These are phyloP conservation scores for Drosophila nikananu DNA, from an alignment of 1,140 invertebrate species.

Conservation along the genomic window DNA sequence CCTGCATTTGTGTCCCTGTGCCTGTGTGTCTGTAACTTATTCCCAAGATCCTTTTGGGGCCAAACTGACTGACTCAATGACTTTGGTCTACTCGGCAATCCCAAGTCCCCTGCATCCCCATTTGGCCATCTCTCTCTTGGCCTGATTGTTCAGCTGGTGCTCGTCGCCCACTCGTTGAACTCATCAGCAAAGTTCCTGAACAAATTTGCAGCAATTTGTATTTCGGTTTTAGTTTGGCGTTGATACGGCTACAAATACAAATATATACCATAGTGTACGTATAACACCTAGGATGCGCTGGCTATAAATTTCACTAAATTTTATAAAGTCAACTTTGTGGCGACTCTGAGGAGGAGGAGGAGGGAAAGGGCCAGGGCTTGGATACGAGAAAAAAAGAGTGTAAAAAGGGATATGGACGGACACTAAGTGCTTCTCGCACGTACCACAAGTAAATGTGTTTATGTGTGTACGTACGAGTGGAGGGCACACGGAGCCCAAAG, in stretches of 20 bases:
- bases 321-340: slow-evolving; percentile 78
- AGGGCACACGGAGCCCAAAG: slow-evolving; percentile 73
- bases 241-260: slow-evolving; percentile 62
- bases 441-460: slow-evolving; percentile 78
- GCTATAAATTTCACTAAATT: slow-evolving; percentile 83
- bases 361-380: background rate
- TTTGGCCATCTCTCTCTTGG: slow-evolving; percentile 8
- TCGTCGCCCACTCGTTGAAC: slow-evolving; percentile 28
- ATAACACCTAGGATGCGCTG: slow-evolving; percentile 68
- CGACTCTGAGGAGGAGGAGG: background rate
- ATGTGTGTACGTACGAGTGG: slow-evolving; percentile 53
- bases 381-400: slow-evolving; percentile 1
- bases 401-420: slow-evolving; percentile 39
- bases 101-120: background rate
- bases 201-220: slow-evolving; percentile 82
- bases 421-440: slow-evolving; percentile 78
- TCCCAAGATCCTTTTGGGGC: slow-evolving; percentile 40
- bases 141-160: slow-evolving; percentile 43
- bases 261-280: slow-evolving; percentile 59
- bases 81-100: slow-evolving; percentile 18
- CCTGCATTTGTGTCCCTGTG: slow-evolving; percentile 2
- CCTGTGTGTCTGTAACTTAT: slow-evolving; percentile 28
- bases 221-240: slow-evolving; percentile 69
- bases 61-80: slow-evolving; percentile 57
- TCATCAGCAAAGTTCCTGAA: slow-evolving; percentile 61